Conservation (phyloP, 2,797 vertebrate genomes). For the Podarcis siculus region DNA sequence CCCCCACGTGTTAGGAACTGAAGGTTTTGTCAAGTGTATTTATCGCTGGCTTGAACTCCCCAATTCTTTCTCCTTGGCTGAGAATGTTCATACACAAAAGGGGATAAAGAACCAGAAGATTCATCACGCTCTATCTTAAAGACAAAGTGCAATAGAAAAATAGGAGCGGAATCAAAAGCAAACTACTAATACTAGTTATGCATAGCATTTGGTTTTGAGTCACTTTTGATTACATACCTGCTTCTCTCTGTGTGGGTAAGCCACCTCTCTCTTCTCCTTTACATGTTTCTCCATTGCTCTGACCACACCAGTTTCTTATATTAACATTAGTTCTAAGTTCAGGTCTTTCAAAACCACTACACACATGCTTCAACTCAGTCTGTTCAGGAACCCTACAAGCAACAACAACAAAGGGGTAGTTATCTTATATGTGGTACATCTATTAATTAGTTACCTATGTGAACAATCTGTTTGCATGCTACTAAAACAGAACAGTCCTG, state of each 20-base stretch:
- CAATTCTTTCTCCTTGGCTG: not conserved
- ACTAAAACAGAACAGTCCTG: not conserved
- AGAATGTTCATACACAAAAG: not conserved
- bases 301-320: constrained; percentile 80
- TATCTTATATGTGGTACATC: constrained; percentile 12
- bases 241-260: constrained; percentile 80
- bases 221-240: constrained; percentile 77
- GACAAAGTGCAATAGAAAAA: too few species aligned
- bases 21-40: not conserved
- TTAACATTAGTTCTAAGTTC: constrained; percentile 75
- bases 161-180: not conserved
- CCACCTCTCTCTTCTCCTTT: constrained; percentile 73
- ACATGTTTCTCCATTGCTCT: constrained; percentile 77
- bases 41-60: not conserved
- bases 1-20: not conserved
- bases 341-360: constrained; percentile 83
- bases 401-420: constrained; percentile 8
- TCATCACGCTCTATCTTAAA: not conserved
- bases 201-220: not conserved
- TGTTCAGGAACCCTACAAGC: constrained; percentile 84
- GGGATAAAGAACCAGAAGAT: not conserved
- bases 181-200: not conserved
- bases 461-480: not conserved
- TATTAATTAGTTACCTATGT: not conserved
- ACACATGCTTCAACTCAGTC: constrained; percentile 82